A percentile compares a stretch with the other conserved stretches of the same genome.
phyloP scores from a whole-genome alignment of 2,113 vertebrate species.

The Scolopax mira region DNA sequence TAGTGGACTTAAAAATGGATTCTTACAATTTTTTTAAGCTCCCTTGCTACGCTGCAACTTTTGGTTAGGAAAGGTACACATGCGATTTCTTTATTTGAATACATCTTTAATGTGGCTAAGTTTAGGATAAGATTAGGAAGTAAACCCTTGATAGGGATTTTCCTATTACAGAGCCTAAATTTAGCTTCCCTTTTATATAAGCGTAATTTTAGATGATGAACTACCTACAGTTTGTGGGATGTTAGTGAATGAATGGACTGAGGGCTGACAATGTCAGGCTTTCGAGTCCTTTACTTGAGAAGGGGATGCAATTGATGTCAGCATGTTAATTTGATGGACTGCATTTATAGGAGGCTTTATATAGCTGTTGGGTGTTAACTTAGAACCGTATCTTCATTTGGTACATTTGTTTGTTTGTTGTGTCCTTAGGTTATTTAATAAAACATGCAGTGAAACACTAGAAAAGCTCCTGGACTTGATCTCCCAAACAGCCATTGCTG shows the following conservation, averaged over 20 bases:
- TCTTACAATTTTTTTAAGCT: background rate
- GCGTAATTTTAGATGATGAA: background rate
- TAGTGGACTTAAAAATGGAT: background rate
- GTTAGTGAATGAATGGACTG: background rate
- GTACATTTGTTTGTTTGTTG: background rate
- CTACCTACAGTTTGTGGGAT: background rate
- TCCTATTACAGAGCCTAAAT: slow-evolving; percentile 15
- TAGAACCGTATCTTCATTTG: background rate
- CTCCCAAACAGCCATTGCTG: background rate
- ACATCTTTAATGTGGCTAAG: background rate
- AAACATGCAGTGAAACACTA: background rate
- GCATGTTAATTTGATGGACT: slow-evolving; percentile 25
- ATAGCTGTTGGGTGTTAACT: slow-evolving; percentile 5
- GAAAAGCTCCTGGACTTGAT: background rate
- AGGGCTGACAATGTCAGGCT: background rate
- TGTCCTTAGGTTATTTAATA: slow-evolving; percentile 50
- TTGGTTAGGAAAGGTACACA: background rate
- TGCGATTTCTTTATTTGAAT: background rate
- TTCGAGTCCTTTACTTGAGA: slow-evolving; percentile 7
- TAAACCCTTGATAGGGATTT: slow-evolving; percentile 10
- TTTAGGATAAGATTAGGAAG: slow-evolving; percentile 4
- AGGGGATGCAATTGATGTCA: background rate
- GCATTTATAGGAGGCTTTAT: slow-evolving; percentile 32
- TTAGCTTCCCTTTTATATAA: background rate
- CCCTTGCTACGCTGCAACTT: background rate